Percentiles rank a stretch among this genome's conserved stretches.
phyloP scores from a whole-genome alignment of 2,797 vertebrate species.

The Cyclura pinguis region DNA sequence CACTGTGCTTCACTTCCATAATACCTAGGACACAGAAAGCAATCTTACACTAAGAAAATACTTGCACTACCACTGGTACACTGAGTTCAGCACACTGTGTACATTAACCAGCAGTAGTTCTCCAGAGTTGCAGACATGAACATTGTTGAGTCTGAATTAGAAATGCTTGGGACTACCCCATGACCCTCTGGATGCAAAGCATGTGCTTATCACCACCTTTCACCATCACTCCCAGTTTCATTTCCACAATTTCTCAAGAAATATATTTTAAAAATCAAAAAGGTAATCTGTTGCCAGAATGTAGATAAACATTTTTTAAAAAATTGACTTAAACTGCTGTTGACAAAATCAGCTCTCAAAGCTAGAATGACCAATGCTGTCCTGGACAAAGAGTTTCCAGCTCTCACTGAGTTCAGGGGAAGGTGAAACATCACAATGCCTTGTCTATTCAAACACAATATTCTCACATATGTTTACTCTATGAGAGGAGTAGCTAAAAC shows the following conservation, averaged over 20 bases:
- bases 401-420: background rate
- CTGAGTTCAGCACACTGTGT: background rate
- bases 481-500: constrained; percentile 14
- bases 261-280: background rate
- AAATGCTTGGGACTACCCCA: background rate
- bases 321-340: background rate
- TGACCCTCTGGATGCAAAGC: background rate
- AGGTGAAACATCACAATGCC: constrained; percentile 15
- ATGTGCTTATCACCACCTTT: background rate
- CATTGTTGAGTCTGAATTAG: background rate
- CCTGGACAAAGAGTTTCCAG: constrained; percentile 17
- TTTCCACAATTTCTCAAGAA: constrained; percentile 40
- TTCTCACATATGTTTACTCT: background rate
- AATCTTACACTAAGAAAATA: background rate
- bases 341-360: constrained; percentile 26
- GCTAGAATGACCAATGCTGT: constrained; percentile 3
- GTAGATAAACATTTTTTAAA: constrained; percentile 3
- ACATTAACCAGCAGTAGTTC: background rate
- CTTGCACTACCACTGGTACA: background rate
- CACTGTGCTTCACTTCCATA: background rate
- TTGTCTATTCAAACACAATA: background rate
- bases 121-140: background rate
- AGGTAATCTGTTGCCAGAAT: background rate
- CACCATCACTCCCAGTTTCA: constrained; percentile 5
- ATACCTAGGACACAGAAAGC: background rate